Conservation (phyloP, 2,797 vertebrate species). For the Acanthurus tractus region DNA sequence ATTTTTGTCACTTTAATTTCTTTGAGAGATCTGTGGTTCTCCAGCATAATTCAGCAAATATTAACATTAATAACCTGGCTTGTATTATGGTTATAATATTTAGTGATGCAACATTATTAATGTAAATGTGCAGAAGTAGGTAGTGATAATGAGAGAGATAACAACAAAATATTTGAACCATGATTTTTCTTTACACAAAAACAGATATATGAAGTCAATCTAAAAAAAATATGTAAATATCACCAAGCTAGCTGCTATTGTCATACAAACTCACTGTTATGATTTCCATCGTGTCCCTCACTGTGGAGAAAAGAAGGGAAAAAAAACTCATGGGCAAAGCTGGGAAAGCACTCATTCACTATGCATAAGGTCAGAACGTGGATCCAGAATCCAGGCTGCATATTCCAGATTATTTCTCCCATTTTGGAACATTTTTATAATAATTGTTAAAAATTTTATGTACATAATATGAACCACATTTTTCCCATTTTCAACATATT, state of each 20-base stretch:
- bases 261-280: constrained; percentile 1
- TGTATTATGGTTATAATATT: neutral
- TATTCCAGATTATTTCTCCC: constrained; percentile 6
- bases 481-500: neutral
- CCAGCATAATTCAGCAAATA: constrained; percentile 21
- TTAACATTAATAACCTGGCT: constrained; percentile 15
- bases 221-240: constrained; percentile 12
- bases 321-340: neutral
- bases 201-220: neutral
- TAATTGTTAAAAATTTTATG: neutral
- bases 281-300: constrained; percentile 16
- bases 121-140: constrained; percentile 4
- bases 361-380: constrained; percentile 8
- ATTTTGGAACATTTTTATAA: neutral
- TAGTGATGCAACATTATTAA: constrained; percentile 13
- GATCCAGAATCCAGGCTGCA: constrained; percentile 25
- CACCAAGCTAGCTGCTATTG: neutral
- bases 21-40: constrained; percentile 21
- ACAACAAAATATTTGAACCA: neutral
- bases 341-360: constrained; percentile 4
- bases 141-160: neutral
- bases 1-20: constrained; percentile 8
- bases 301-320: neutral
- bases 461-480: neutral
- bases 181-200: neutral